Evolutionary conservation across 2,888 invertebrate genomes (phyloP).

Genomic region (Arge pagana): DNA sequence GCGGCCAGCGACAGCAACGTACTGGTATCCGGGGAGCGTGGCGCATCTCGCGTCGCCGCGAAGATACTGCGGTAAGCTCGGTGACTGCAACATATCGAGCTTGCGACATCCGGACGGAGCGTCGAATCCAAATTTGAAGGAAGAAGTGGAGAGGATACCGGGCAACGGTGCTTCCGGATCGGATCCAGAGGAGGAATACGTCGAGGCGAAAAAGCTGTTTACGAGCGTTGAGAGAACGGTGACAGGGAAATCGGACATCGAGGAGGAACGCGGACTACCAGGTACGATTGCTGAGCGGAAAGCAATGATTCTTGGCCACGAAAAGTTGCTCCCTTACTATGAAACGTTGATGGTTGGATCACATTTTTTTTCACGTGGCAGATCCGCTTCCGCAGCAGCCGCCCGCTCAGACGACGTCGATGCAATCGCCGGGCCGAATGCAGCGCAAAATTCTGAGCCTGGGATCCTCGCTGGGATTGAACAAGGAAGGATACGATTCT

Average conservation of each 20-base stretch:
- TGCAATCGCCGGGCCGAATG: slow-evolving; percentile 68
- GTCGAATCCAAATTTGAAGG: slow-evolving; percentile 86
- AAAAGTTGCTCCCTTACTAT: too few relatives aligned
- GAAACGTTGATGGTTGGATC: too few relatives aligned
- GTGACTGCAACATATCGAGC: slow-evolving; percentile 67
- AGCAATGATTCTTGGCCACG: too few relatives aligned
- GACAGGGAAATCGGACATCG: slow-evolving; percentile 56
- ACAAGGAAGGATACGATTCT: slow-evolving; percentile 80
- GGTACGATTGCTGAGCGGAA: too few relatives aligned
- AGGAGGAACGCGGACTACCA: slow-evolving; percentile 50
- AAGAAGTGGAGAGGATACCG: slow-evolving; percentile 67
- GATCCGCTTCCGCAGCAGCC: slow-evolving; percentile 46
- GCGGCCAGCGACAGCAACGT: slow-evolving; percentile 70
- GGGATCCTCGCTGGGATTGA: slow-evolving; percentile 68
- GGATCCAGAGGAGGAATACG: slow-evolving; percentile 62
- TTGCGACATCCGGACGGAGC: slow-evolving; percentile 90
- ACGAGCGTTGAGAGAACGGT: slow-evolving; percentile 51
- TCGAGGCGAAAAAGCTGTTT: slow-evolving; percentile 57
- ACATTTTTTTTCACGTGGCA: slow-evolving; percentile 29
- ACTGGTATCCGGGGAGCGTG: slow-evolving; percentile 64
- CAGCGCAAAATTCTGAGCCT: slow-evolving; percentile 67
- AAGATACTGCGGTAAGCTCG: slow-evolving; percentile 67
- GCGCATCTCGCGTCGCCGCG: slow-evolving; percentile 65
- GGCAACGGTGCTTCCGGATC: slow-evolving; percentile 68
- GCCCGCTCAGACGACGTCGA: slow-evolving; percentile 61